These are phyloP conservation scores for Rana temporaria DNA, from an alignment of 2,113 vertebrate genomes.

Conservation along the genomic window DNA sequence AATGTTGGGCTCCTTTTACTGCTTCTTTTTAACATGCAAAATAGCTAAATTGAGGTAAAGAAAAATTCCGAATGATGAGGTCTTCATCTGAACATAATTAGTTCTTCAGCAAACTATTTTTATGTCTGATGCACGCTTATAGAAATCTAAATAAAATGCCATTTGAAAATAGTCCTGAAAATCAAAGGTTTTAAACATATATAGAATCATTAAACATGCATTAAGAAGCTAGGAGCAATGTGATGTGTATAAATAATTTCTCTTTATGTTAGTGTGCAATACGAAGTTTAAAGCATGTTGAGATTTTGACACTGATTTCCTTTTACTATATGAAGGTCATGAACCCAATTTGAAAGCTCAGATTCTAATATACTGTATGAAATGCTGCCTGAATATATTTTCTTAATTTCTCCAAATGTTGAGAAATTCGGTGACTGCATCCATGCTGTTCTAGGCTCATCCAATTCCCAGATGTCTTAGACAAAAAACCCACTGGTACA, in stretches of 20 bases:
- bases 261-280: constrained; percentile 20
- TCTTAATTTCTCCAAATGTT: neutral
- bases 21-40: too few species aligned
- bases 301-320: constrained; percentile 19
- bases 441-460: too few species aligned
- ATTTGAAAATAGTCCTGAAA: constrained; percentile 16
- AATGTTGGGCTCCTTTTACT: too few species aligned
- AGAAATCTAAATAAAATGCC: constrained; percentile 2
- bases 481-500: too few species aligned
- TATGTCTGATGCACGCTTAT: neutral
- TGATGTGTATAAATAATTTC: constrained; percentile 27
- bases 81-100: neutral
- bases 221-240: constrained; percentile 34
- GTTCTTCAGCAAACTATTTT: constrained; percentile 4
- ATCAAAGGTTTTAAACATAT: constrained; percentile 25
- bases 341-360: constrained; percentile 4
- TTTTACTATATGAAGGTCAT: constrained; percentile 7
- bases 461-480: too few species aligned
- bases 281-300: neutral
- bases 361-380: neutral
- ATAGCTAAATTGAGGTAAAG: too few species aligned
- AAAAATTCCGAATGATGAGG: neutral
- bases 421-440: neutral
- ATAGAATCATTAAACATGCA: constrained; percentile 34
- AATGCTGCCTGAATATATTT: neutral